Evolutionary conservation across 2,113 vertebrate genomes (phyloP).

Genomic region (Lagopus muta): DNA sequence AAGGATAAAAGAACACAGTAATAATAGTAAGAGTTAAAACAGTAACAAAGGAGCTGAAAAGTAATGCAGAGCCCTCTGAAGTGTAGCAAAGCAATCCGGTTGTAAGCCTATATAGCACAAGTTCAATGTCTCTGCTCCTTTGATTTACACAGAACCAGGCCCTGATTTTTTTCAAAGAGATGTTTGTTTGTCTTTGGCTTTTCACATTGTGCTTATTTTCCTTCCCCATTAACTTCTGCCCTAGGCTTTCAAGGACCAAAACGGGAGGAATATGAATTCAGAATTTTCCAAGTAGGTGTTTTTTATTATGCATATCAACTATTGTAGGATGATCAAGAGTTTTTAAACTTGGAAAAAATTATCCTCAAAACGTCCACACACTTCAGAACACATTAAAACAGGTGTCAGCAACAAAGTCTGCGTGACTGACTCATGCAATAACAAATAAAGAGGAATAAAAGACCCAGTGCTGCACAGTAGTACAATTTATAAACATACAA

Average conservation of each 20-base stretch:
- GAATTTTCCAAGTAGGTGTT: background rate
- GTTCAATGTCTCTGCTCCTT: background rate
- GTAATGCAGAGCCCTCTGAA: background rate
- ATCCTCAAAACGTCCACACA: background rate
- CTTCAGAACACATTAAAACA: background rate
- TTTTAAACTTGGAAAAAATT: background rate
- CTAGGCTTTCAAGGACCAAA: background rate
- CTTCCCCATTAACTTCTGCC: background rate
- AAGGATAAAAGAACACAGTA: background rate
- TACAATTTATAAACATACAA: background rate
- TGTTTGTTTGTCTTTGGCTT: background rate
- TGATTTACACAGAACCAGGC: background rate
- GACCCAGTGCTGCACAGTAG: background rate
- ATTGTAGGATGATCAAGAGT: background rate
- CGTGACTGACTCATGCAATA: background rate
- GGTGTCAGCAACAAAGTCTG: background rate
- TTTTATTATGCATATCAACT: background rate
- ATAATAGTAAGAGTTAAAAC: background rate
- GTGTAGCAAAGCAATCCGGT: background rate
- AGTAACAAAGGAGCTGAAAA: background rate
- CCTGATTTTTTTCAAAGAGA: background rate
- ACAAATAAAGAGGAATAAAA: background rate
- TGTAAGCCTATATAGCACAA: background rate
- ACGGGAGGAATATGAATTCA: background rate
- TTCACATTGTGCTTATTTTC: background rate